phyloP scores from a whole-genome alignment of 2,888 invertebrate genomes.

The Dusona sp. region DNA sequence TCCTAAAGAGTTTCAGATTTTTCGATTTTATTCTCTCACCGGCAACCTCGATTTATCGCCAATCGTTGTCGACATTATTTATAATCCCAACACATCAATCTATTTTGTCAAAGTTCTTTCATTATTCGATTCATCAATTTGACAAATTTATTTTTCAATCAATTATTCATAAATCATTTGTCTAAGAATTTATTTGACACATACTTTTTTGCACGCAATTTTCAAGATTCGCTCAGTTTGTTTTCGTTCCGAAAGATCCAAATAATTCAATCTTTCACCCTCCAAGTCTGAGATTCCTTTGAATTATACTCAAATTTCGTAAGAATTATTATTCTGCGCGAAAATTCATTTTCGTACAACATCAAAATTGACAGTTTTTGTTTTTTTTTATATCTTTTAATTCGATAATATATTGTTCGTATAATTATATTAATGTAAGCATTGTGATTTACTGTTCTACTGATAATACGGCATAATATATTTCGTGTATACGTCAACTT shows the following conservation, averaged over 20 bases:
- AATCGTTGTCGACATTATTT: neutral
- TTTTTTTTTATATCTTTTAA: no score
- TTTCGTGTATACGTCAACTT: neutral
- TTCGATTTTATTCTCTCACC: neutral
- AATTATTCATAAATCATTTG: neutral
- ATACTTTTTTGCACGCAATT: neutral
- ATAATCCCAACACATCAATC: neutral
- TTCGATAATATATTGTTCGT: neutral
- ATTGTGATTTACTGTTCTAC: constrained; percentile 10
- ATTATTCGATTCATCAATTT: neutral
- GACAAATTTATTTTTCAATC: neutral
- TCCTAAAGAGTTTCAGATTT: neutral
- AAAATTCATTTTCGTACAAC: neutral
- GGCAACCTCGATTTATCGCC: neutral
- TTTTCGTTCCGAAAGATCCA: neutral
- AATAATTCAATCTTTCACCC: neutral
- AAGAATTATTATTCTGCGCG: neutral
- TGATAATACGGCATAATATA: neutral
- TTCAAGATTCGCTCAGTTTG: neutral
- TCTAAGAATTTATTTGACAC: neutral
- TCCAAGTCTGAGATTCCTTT: neutral
- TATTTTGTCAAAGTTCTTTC: neutral
- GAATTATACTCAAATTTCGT: neutral
- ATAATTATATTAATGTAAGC: neutral
- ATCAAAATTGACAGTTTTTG: neutral